phyloP scores from a whole-genome alignment of 2,888 invertebrate species.

The Euphydryas editha region DNA sequence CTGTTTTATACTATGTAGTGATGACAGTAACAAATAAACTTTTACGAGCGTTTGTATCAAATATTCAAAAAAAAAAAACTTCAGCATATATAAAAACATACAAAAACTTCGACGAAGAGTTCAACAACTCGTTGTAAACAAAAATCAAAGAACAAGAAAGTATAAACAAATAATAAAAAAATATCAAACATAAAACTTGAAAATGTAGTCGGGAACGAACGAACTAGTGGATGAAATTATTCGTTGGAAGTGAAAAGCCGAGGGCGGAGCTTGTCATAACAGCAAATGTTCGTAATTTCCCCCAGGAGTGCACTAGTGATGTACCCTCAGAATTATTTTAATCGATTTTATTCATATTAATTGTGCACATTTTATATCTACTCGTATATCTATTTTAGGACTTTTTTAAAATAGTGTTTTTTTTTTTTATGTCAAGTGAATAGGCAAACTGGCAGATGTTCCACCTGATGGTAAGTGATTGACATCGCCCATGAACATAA shows the following conservation, averaged over 20 bases:
- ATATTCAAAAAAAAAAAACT: too few species aligned
- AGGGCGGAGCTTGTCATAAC: slow-evolving; percentile 26
- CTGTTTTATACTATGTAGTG: too few species aligned
- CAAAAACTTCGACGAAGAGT: not conserved
- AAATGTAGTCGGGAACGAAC: slow-evolving; percentile 18
- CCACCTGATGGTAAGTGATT: too few species aligned
- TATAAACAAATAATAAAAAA: slow-evolving; percentile 14
- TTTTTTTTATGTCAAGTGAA: too few species aligned
- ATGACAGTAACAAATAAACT: not conserved
- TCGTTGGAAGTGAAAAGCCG: slow-evolving; percentile 30
- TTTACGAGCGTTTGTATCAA: too few species aligned
- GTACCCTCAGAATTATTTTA: slow-evolving; percentile 1
- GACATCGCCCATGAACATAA: too few species aligned
- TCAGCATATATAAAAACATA: not conserved
- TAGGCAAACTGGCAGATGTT: too few species aligned
- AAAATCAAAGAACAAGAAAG: not conserved
- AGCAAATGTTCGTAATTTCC: slow-evolving; percentile 32
- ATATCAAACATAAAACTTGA: slow-evolving; percentile 5
- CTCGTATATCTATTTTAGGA: not conserved
- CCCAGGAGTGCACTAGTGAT: slow-evolving; percentile 29
- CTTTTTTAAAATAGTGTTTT: not conserved
- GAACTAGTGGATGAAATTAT: slow-evolving; percentile 24
- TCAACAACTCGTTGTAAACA: not conserved
- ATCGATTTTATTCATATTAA: not conserved
- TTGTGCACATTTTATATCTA: too few species aligned